Evolutionary conservation across 2,113 vertebrate genomes (phyloP).

Genomic region (Prinia subflava): DNA sequence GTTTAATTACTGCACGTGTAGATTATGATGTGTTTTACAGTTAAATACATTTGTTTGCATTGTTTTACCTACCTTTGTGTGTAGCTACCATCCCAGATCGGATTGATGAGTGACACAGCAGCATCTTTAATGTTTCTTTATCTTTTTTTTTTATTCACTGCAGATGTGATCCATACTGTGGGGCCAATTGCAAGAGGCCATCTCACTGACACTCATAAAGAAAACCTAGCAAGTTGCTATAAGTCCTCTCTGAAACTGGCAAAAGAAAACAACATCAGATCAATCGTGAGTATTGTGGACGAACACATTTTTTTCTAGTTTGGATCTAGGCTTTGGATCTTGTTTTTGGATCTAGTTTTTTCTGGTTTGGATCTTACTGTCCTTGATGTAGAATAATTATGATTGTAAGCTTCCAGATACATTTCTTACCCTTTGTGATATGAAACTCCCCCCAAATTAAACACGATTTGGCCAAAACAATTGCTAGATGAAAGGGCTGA

Average conservation of each 20-base stretch:
- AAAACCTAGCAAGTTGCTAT: constrained; percentile 92
- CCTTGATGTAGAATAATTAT: background rate
- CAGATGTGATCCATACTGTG: constrained; percentile 98
- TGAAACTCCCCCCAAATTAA: background rate
- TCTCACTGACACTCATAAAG: constrained; percentile 82
- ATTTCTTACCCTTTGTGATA: background rate
- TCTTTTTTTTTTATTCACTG: background rate
- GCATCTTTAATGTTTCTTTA: background rate
- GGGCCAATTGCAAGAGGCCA: constrained; percentile 93
- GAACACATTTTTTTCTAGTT: background rate
- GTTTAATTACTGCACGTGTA: background rate
- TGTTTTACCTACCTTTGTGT: background rate
- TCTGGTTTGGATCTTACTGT: background rate
- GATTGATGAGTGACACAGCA: fast-evolving
- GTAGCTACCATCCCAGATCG: background rate
- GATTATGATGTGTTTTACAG: background rate
- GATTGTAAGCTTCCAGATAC: background rate
- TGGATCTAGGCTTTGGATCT: background rate
- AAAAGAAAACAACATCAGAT: constrained; percentile 86
- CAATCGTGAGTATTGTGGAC: constrained; percentile 85
- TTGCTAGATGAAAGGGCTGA: background rate
- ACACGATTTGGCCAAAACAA: background rate
- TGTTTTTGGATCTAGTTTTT: background rate
- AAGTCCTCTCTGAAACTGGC: constrained; percentile 89
- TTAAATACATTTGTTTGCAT: background rate